phyloP scores from a whole-genome alignment of 2,888 invertebrate species.

The Galeruca laticollis region DNA sequence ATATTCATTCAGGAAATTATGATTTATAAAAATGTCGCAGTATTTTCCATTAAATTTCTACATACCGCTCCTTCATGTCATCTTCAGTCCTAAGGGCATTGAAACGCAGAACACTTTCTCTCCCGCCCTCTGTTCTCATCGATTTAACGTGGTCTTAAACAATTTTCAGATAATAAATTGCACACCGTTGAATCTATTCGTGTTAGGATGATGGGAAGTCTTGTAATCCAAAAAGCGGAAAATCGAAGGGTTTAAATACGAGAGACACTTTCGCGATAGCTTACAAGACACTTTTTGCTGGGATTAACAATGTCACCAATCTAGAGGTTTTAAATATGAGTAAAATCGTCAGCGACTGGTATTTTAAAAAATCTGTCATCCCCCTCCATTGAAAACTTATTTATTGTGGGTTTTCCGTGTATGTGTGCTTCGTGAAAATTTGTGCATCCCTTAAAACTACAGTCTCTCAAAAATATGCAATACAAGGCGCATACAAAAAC shows the following conservation, averaged over 20 bases:
- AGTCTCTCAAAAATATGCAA: too few relatives aligned
- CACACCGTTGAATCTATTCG: neutral
- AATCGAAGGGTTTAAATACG: neutral
- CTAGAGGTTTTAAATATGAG: too few relatives aligned
- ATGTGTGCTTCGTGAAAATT: too few relatives aligned
- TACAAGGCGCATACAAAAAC: too few relatives aligned
- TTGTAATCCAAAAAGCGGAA: neutral
- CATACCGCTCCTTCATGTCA: constrained; percentile 1
- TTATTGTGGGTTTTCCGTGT: too few relatives aligned
- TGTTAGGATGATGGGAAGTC: neutral
- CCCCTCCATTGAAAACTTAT: too few relatives aligned
- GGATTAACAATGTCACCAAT: neutral
- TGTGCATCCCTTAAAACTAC: too few relatives aligned
- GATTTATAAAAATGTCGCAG: too few relatives aligned
- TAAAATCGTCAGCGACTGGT: too few relatives aligned
- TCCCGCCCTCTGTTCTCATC: constrained; percentile 25
- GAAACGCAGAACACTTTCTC: neutral
- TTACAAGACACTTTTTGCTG: neutral
- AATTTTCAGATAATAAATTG: constrained; percentile 31
- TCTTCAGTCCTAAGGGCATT: neutral
- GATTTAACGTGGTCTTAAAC: constrained; percentile 28
- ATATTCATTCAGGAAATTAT: too few relatives aligned
- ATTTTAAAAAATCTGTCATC: too few relatives aligned
- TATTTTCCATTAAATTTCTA: neutral
- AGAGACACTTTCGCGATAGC: neutral